phyloP scores from a whole-genome alignment of 92 coral and sea anemone species.

The Ricordea florida region DNA sequence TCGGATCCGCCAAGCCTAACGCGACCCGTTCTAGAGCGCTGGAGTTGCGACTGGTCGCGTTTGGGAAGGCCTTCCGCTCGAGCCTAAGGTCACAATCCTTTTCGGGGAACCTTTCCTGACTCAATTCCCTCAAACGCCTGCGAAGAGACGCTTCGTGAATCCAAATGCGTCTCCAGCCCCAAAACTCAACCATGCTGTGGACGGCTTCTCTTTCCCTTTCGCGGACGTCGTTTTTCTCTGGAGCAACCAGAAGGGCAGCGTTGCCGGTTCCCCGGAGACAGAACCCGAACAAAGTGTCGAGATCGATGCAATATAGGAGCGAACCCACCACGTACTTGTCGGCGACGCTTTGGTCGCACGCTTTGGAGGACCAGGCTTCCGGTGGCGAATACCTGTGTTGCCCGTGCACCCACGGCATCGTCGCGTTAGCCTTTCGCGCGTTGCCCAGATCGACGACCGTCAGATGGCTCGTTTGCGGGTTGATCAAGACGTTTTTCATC shows the following conservation, averaged over 20 bases:
- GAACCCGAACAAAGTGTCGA: not conserved
- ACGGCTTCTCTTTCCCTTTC: no score
- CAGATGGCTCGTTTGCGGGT: not conserved
- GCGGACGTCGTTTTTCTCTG: no score
- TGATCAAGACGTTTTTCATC: not conserved
- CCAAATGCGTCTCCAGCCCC: no score
- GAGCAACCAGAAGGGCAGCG: not conserved
- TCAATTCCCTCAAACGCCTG: no score
- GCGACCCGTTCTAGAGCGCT: no score
- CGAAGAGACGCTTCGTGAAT: no score
- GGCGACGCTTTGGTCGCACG: not conserved
- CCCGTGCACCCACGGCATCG: not conserved
- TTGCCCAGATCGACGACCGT: not conserved
- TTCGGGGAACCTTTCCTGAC: no score
- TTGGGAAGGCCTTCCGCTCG: no score
- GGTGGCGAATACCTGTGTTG: not conserved
- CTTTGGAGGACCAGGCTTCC: not conserved
- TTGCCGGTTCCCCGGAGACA: not conserved
- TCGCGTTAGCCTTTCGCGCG: not conserved
- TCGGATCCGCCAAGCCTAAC: not conserved
- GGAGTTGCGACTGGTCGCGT: no score
- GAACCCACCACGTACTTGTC: conserved; percentile 2
- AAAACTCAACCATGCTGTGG: no score
- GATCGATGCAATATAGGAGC: not conserved
- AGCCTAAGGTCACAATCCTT: no score